Percentiles rank a stretch among this genome's conserved stretches.
phyloP scores from a whole-genome alignment of 1,140 invertebrate genomes.

The Zaprionus nigranus region DNA sequence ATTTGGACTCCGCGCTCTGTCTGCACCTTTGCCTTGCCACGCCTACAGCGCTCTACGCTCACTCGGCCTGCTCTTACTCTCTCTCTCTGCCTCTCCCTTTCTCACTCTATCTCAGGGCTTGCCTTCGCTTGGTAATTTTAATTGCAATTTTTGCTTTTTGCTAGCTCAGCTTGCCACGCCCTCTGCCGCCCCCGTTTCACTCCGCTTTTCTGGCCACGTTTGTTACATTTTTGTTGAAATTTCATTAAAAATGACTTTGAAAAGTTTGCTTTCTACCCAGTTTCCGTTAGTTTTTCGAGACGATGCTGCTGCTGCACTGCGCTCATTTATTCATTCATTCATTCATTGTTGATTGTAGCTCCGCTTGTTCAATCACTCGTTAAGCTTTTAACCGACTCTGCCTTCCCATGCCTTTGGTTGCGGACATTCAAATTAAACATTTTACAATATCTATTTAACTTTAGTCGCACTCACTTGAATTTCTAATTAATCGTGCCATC shows the following conservation, averaged over 20 bases:
- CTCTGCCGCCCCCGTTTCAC: background rate
- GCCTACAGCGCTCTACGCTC: background rate
- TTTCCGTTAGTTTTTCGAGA: conserved; percentile 32
- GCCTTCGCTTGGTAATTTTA: conserved; percentile 71
- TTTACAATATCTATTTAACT: conserved; percentile 75
- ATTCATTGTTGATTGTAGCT: conserved; percentile 46
- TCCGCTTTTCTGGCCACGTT: conserved; percentile 51
- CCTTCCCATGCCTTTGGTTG: conserved; percentile 8
- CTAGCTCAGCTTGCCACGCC: background rate
- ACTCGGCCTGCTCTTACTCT: background rate
- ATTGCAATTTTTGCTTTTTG: conserved; percentile 72
- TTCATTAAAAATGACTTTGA: conserved; percentile 76
- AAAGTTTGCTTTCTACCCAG: conserved; percentile 67
- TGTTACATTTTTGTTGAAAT: conserved; percentile 78
- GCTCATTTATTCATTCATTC: conserved; percentile 42
- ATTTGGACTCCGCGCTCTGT: conserved; percentile 61
- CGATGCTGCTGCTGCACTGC: conserved; percentile 21
- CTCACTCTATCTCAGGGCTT: conserved; percentile 14
- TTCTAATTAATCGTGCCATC: conserved; percentile 69
- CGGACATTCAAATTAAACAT: conserved; percentile 62
- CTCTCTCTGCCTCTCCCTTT: background rate
- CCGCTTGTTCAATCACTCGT: conserved; percentile 53
- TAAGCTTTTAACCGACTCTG: background rate
- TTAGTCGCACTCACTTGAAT: conserved; percentile 74
- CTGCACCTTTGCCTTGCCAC: conserved; percentile 29